A percentile compares a stretch with the other conserved stretches of the same genome.
These are phyloP conservation scores for Sus cebifrons DNA, from an alignment of 2,797 vertebrate genomes.

Conservation along the genomic window DNA sequence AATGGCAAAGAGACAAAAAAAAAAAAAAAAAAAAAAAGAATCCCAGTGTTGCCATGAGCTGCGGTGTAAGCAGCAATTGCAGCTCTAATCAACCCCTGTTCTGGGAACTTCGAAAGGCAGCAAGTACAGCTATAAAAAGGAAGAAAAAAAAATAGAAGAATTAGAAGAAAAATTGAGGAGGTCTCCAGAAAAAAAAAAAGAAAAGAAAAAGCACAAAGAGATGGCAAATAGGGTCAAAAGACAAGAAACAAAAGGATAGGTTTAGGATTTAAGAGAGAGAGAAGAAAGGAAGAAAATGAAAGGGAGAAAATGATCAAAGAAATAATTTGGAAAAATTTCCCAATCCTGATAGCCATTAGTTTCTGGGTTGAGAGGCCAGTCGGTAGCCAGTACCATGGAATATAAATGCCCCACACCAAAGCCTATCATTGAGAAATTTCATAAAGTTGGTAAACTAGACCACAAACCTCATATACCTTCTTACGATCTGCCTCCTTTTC, in stretches of 20 bases:
- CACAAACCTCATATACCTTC: neutral
- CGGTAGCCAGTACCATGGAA: neutral
- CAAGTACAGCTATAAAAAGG: too few relatives aligned
- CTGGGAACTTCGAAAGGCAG: too few relatives aligned
- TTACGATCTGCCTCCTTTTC: neutral
- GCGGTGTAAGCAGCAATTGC: too few relatives aligned
- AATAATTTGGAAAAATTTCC: neutral
- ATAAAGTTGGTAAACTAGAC: too few relatives aligned
- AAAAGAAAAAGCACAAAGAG: neutral
- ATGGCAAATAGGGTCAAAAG: neutral
- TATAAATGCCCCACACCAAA: neutral
- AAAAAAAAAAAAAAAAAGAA: too few relatives aligned
- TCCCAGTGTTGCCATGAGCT: too few relatives aligned
- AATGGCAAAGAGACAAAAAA: too few relatives aligned
- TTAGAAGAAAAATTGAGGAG: slow-evolving; percentile 1
- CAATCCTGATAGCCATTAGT: neutral
- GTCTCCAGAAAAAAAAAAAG: neutral
- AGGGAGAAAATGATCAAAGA: slow-evolving; percentile 6
- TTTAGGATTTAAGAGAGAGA: neutral
- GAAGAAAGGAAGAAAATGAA: neutral
- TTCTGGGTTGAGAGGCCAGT: neutral
- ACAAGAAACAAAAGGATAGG: neutral
- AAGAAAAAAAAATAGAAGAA: neutral
- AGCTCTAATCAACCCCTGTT: too few relatives aligned
- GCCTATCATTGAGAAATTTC: neutral